Conservation (phyloP, 2,888 invertebrate species). For the Ophion slaviceki region DNA sequence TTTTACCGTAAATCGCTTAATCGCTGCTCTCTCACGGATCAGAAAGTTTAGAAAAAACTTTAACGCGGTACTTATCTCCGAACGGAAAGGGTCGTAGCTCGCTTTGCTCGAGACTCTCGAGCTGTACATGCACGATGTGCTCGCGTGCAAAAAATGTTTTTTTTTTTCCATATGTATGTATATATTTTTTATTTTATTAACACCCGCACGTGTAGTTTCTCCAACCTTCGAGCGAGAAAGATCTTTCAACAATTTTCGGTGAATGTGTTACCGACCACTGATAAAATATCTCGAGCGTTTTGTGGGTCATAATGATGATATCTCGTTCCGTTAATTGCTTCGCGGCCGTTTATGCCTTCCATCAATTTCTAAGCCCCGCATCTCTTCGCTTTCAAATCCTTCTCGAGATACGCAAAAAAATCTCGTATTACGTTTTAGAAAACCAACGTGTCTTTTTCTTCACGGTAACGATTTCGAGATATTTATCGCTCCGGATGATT, state of each 20-base stretch:
- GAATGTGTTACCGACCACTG: conserved; percentile 5
- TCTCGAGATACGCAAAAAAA: neutral
- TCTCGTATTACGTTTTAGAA: neutral
- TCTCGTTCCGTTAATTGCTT: conserved; percentile 47
- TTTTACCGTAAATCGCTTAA: conserved; percentile 77
- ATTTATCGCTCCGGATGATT: neutral
- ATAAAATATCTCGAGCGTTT: conserved; percentile 48
- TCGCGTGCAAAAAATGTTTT: conserved; percentile 51
- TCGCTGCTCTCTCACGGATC: conserved; percentile 79
- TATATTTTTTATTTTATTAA: conserved; percentile 13
- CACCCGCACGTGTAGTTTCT: conserved; percentile 13
- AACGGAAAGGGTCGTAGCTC: conserved; percentile 37
- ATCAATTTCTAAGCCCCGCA: conserved; percentile 46
- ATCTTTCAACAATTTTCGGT: conserved; percentile 36
- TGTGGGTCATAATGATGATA: conserved; percentile 40
- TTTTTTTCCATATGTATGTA: neutral
- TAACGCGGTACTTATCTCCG: conserved; percentile 58
- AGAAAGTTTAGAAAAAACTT: conserved; percentile 76
- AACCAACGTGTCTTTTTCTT: neutral
- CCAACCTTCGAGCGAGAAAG: neutral
- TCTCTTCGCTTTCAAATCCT: conserved; percentile 31
- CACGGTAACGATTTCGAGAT: neutral
- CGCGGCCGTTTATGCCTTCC: conserved; percentile 8
- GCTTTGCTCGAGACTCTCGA: conserved; percentile 62
- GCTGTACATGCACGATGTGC: conserved; percentile 72